phyloP scores from a whole-genome alignment of 2,888 invertebrate species.

The Drosophila tripunctata region DNA sequence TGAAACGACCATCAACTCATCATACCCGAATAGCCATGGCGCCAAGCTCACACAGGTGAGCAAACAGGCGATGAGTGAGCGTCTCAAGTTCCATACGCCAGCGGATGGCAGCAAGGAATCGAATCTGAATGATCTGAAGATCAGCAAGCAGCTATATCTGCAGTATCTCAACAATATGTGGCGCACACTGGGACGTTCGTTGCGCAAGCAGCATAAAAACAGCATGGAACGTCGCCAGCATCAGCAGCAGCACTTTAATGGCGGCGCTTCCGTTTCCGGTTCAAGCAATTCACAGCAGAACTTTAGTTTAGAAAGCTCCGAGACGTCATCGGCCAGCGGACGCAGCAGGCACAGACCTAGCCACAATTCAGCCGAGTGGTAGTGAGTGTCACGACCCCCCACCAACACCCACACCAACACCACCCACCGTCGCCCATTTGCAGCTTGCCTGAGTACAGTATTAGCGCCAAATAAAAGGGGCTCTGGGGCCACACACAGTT shows the following conservation, averaged over 20 bases:
- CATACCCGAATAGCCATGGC: slow-evolving; percentile 56
- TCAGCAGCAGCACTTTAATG: no score
- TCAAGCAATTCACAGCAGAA: slow-evolving; percentile 22
- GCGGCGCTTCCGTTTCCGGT: background rate
- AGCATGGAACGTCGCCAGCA: slow-evolving; percentile 37
- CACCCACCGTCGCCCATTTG: background rate
- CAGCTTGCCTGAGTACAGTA: no score
- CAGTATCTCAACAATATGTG: slow-evolving; percentile 69
- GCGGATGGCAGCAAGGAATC: slow-evolving; percentile 48
- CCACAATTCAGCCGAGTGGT: slow-evolving; percentile 12
- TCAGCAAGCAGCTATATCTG: slow-evolving; percentile 69
- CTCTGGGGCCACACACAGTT: slow-evolving; percentile 29
- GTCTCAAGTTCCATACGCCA: slow-evolving; percentile 68
- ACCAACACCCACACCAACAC: background rate
- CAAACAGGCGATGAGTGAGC: slow-evolving; percentile 50
- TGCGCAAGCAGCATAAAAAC: slow-evolving; percentile 30
- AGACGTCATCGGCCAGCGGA: background rate
- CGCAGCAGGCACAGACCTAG: background rate
- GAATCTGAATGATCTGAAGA: slow-evolving; percentile 66
- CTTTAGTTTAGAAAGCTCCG: slow-evolving; percentile 35
- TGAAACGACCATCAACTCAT: slow-evolving; percentile 81
- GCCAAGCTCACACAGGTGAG: slow-evolving; percentile 59
- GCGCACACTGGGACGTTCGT: slow-evolving; percentile 38
- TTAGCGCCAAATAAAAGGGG: slow-evolving; percentile 43
- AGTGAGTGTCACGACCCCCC: background rate